Conservation (phyloP, 2,797 vertebrate genomes). For the Sebastes diploproa region DNA sequence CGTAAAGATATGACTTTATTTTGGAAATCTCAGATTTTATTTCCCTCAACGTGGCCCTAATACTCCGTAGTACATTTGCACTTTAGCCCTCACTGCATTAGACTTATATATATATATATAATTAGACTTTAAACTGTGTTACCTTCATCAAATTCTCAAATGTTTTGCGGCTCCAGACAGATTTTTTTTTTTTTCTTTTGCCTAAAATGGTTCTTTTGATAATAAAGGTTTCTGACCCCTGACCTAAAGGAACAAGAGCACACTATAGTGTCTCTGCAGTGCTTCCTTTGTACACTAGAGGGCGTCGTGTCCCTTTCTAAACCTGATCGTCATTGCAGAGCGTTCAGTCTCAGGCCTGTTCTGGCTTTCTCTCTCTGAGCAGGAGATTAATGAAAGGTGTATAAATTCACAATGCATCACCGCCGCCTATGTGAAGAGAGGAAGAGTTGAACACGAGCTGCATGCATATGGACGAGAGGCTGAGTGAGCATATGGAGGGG, state of each 20-base stretch:
- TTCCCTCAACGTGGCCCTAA: too few relatives aligned
- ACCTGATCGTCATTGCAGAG: neutral
- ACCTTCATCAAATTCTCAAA: too few relatives aligned
- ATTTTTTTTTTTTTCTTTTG: too few relatives aligned
- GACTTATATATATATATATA: too few relatives aligned
- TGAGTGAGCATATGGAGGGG: conserved; percentile 28
- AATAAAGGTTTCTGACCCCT: too few relatives aligned
- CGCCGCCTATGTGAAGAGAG: conserved; percentile 23
- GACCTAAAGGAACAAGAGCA: neutral
- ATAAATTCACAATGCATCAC: conserved; percentile 39
- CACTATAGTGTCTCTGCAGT: conserved; percentile 2
- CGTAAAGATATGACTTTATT: too few relatives aligned
- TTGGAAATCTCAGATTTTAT: too few relatives aligned
- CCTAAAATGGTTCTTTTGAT: fast-evolving
- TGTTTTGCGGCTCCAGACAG: too few relatives aligned
- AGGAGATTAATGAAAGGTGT: conserved; percentile 52
- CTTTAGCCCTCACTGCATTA: too few relatives aligned
- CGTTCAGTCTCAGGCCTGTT: conserved; percentile 2
- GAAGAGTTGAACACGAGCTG: conserved; percentile 11
- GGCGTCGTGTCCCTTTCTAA: conserved; percentile 42
- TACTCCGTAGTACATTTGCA: too few relatives aligned
- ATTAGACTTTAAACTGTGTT: too few relatives aligned
- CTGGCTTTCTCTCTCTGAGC: neutral
- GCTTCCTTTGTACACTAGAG: conserved; percentile 61
- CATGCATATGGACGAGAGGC: conserved; percentile 41